phyloP scores from a whole-genome alignment of 2,797 vertebrate species.

The Pelodytes ibericus region DNA sequence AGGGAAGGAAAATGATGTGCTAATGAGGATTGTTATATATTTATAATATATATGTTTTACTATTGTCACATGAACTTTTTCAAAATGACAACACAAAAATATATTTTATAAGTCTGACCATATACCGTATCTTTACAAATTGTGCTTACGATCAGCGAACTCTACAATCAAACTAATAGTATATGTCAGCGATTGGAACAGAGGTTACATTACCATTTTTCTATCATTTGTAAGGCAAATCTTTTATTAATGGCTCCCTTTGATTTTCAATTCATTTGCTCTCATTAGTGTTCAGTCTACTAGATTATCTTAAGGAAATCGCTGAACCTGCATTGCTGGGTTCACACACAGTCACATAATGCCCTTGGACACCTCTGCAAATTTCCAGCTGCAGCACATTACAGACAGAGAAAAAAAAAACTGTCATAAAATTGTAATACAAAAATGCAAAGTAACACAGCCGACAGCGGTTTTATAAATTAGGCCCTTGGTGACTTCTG shows the following conservation, averaged over 20 bases:
- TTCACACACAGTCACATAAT: conserved; percentile 39
- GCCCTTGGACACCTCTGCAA: conserved; percentile 32
- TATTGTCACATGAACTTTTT: background rate
- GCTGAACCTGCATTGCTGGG: conserved; percentile 16
- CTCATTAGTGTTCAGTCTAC: conserved; percentile 43
- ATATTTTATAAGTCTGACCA: background rate
- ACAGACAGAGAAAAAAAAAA: conserved; percentile 26
- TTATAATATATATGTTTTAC: background rate
- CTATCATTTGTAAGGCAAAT: conserved; percentile 18
- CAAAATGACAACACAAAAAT: background rate
- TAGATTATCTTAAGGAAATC: conserved; percentile 17
- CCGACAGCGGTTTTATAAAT: conserved; percentile 33
- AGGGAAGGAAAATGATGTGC: no score
- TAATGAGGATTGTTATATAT: no score
- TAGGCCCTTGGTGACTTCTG: conserved; percentile 29
- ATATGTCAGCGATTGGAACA: conserved; percentile 20
- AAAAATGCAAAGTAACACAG: conserved; percentile 42
- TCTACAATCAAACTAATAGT: background rate
- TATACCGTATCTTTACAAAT: background rate
- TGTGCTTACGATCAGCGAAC: background rate
- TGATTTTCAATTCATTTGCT: conserved; percentile 41
- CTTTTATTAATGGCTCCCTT: conserved; percentile 40
- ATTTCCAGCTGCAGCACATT: conserved; percentile 37
- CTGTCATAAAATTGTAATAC: conserved; percentile 41
- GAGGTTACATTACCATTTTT: conserved; percentile 28